Conservation (phyloP, 2,888 invertebrate species). For the Andricus curvator region DNA sequence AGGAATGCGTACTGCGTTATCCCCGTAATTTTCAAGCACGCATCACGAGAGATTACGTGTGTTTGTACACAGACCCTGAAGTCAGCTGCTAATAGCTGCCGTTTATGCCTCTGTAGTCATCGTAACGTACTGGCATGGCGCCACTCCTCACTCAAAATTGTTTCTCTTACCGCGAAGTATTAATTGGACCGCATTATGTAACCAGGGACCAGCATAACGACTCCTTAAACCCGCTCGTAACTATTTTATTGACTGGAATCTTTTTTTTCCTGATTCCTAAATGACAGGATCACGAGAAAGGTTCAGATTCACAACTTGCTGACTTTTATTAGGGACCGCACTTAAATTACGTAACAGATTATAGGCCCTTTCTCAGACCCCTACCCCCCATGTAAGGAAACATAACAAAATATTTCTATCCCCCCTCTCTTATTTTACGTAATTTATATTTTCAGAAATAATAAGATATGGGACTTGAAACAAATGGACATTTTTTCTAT, state of each 20-base stretch:
- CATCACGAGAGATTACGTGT: constrained; percentile 30
- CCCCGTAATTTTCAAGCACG: constrained; percentile 15
- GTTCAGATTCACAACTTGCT: no score
- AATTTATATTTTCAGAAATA: no score
- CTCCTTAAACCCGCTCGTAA: constrained; percentile 20
- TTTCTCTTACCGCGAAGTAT: background rate
- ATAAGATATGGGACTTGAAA: no score
- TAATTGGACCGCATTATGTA: constrained; percentile 34
- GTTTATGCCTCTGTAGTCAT: constrained; percentile 24
- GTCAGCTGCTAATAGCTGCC: constrained; percentile 11
- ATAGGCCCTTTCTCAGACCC: no score
- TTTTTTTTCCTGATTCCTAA: background rate
- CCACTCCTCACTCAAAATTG: constrained; percentile 22
- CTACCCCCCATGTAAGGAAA: no score
- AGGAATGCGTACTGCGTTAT: constrained; percentile 10
- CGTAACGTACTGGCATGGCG: constrained; percentile 22
- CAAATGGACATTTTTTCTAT: no score
- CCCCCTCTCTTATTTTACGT: no score
- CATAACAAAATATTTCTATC: no score
- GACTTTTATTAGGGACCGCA: no score
- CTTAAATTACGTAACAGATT: no score
- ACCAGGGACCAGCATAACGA: constrained; percentile 3
- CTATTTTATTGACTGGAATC: background rate
- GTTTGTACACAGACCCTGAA: constrained; percentile 13
- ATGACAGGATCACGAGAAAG: no score